phyloP scores from a whole-genome alignment of 2,113 vertebrate species.

The Lonchura striata region DNA sequence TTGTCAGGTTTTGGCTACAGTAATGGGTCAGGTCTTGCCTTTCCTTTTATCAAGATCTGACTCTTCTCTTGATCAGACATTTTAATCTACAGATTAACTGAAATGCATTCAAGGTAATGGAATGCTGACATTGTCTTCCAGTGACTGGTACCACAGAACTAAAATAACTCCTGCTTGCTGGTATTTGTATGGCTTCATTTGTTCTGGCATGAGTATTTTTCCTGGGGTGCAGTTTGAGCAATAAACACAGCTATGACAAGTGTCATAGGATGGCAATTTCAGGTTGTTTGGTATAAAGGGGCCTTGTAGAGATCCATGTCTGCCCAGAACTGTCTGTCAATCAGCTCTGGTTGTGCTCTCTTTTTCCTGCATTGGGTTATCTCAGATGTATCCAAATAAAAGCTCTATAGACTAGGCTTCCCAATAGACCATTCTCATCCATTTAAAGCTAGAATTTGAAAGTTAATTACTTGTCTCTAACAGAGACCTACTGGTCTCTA shows the following conservation, averaged over 20 bases:
- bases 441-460: background rate
- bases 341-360: background rate
- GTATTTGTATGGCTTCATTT: background rate
- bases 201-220: background rate
- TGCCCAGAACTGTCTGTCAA: background rate
- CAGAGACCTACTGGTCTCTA: background rate
- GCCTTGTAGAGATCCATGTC: background rate
- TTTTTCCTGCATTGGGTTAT: background rate
- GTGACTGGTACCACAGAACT: background rate
- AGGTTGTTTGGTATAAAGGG: background rate
- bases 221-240: background rate
- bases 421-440: background rate
- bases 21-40: background rate
- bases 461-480: background rate
- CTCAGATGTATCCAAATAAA: background rate
- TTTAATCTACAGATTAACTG: background rate
- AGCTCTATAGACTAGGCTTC: background rate
- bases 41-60: background rate
- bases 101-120: background rate
- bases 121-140: background rate
- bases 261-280: background rate
- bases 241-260: background rate
- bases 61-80: background rate
- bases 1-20: background rate
- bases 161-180: background rate